Base-by-base conservation (phyloP, 2,113 vertebrate species). In the Tragelaphus imberbis region DNA sequence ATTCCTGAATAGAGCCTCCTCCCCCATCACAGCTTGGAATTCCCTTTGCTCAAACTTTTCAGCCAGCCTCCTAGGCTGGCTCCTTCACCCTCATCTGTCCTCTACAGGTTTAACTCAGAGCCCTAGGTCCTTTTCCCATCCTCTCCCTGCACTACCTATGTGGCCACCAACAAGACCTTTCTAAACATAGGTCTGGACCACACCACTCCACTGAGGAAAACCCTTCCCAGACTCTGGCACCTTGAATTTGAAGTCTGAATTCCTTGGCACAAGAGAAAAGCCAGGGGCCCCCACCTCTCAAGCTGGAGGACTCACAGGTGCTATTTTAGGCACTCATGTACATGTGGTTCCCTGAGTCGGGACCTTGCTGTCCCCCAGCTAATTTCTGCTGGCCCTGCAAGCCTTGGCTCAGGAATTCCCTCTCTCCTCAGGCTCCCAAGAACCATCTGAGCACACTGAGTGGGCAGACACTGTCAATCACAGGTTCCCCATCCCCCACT, bases 271-370 rank as follows among this genome's bases (percentile, higher is more conserved):
- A 33, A 77, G 79, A 77, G 68, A 47, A 95, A 91, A 25, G 55
- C 85, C 93, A 63, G 40, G 51, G 75, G 51, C 33, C 86, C 56
- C 79, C 61, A 84, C 71, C 92, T 93, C 96, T 85, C 95, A 88
- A 94, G 77, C 93, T 97, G 97, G 95, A 97, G 88, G 68, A 93
- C 79, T 97, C 93, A 80, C 96, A 94, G 58, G 91, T 77, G 63
- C 98, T 97, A 97, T 98, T 98, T 98, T 97, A 87, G 89, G 94
- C 59, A 44, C 86, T 40, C 7, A 1, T 56, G 82, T 84, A 84
- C 91, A 75, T 65, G 91, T 87, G 81, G 80, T 63, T 86, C 95
- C 58, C 51, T 23, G 65, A 59, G 82, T 71, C 21, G 15, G 40
- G 79, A 53, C 23, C 88, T 88, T 84, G n/a, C 97, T 92, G 92